phyloP scores from a whole-genome alignment of 2,888 invertebrate genomes.

The Augiades crinisus region DNA sequence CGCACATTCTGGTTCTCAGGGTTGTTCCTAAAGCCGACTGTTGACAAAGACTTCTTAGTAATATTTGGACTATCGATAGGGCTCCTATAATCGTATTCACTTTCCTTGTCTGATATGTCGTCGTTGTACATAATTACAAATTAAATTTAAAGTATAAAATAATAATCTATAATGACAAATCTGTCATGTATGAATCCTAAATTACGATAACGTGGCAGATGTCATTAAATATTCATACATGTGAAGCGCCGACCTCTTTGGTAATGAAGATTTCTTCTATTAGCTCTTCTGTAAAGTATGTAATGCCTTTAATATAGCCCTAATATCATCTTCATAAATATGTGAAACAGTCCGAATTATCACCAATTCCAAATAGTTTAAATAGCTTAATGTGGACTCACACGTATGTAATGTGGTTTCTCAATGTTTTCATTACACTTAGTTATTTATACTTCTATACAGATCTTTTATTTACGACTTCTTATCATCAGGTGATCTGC shows the following conservation, averaged over 20 bases:
- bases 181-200: neutral
- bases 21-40: slow-evolving; percentile 63
- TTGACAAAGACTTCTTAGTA: slow-evolving; percentile 68
- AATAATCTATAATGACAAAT: slow-evolving; percentile 8
- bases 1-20: slow-evolving; percentile 58
- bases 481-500: no score
- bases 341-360: no score
- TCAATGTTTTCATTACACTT: no score
- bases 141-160: slow-evolving; percentile 40
- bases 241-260: neutral
- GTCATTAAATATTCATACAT: neutral
- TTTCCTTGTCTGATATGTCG: slow-evolving; percentile 70
- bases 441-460: no score
- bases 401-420: no score
- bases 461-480: no score
- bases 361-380: no score
- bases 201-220: neutral
- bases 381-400: no score
- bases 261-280: no score
- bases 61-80: slow-evolving; percentile 59
- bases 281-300: no score
- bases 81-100: slow-evolving; percentile 62
- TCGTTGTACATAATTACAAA: slow-evolving; percentile 64
- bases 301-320: no score
- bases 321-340: no score